Conservation (phyloP, 2,113 vertebrate genomes). For the Xenotilapia caudafasciata region DNA sequence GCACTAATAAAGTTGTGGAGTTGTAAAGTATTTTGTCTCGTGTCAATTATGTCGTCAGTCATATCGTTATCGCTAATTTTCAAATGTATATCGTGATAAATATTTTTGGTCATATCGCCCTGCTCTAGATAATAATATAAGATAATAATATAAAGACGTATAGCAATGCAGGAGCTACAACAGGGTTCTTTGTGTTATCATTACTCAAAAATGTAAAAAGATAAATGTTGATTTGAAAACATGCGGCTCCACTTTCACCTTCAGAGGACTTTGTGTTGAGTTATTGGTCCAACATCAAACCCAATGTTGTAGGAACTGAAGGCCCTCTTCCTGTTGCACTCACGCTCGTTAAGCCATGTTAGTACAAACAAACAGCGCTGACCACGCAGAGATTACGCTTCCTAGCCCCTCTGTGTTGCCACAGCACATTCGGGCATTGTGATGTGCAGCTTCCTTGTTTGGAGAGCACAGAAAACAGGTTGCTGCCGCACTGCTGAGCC, state of each 20-base stretch:
- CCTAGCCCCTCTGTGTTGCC: constrained; percentile 19
- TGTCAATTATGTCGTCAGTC: neutral
- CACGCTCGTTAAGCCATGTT: constrained; percentile 24
- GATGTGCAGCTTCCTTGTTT: constrained; percentile 56
- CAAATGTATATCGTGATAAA: neutral
- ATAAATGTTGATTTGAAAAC: neutral
- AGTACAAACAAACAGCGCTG: constrained; percentile 36
- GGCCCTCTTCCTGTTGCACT: constrained; percentile 37
- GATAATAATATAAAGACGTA: neutral
- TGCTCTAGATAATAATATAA: neutral
- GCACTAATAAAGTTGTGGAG: neutral
- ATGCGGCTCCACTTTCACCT: neutral
- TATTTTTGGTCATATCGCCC: neutral
- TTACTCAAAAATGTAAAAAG: neutral
- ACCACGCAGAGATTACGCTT: constrained; percentile 1
- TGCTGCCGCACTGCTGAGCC: constrained; percentile 1
- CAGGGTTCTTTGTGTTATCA: neutral
- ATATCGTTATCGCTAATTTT: neutral
- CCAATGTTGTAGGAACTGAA: constrained; percentile 18
- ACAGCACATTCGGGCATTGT: constrained; percentile 42
- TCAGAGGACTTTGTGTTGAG: constrained; percentile 1
- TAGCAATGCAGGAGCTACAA: neutral
- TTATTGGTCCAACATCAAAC: constrained; percentile 30
- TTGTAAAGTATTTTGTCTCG: rapidly evolving
- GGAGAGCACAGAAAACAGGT: constrained; percentile 33